phyloP scores from a whole-genome alignment of 1,140 invertebrate genomes.

The Leptinotarsa undecemlineata region DNA sequence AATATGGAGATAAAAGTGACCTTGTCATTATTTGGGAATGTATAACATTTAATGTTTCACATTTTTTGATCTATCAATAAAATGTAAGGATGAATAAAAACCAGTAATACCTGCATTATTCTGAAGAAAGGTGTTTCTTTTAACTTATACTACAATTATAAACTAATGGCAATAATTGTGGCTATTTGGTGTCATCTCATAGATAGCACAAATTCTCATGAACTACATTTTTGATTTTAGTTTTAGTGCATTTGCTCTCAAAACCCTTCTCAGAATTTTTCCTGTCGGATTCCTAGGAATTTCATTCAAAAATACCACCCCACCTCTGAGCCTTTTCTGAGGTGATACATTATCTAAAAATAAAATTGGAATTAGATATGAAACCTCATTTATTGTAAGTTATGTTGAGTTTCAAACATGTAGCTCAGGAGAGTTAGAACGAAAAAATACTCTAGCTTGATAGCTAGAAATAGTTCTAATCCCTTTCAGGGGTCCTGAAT shows the following conservation, averaged over 20 bases:
- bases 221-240: slow-evolving; percentile 38
- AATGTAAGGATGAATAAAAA: neutral
- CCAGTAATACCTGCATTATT: neutral
- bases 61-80: too few species aligned
- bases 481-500: too few species aligned
- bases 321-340: slow-evolving; percentile 62
- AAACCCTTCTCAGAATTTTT: slow-evolving; percentile 56
- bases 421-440: too few species aligned
- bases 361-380: slow-evolving; percentile 9
- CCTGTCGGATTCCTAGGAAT: slow-evolving; percentile 67
- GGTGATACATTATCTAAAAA: slow-evolving; percentile 42
- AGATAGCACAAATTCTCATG: slow-evolving; percentile 15
- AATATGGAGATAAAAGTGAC: too few species aligned
- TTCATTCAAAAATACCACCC: slow-evolving; percentile 64
- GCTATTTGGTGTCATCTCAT: neutral
- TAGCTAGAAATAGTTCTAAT: too few species aligned
- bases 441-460: too few species aligned
- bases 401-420: too few species aligned
- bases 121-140: too few species aligned
- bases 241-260: slow-evolving; percentile 51
- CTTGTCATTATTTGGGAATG: too few species aligned
- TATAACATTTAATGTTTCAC: too few species aligned
- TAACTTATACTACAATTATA: too few species aligned
- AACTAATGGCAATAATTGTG: neutral
- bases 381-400: too few species aligned